Evolutionary conservation across 2,888 invertebrate species (phyloP).

Genomic region (Dasysyrphus albostriatus): DNA sequence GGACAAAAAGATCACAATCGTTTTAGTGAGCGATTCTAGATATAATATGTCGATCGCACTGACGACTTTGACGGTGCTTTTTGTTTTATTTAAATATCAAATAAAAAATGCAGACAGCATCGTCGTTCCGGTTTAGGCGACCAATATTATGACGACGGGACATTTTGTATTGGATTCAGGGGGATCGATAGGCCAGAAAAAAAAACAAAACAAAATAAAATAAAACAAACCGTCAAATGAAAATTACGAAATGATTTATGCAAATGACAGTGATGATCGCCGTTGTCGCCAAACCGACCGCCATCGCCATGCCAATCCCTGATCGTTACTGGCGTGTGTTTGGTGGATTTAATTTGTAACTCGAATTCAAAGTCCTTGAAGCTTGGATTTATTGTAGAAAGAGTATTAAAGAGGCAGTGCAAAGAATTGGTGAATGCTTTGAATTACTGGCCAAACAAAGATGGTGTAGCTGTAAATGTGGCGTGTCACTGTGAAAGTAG

Average conservation of each 20-base stretch:
- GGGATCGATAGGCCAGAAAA: background rate
- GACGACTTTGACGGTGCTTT: conserved; percentile 15
- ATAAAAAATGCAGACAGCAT: conserved; percentile 74
- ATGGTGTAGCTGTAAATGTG: too few relatives aligned
- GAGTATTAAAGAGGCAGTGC: too few relatives aligned
- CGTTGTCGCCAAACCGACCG: conserved; percentile 47
- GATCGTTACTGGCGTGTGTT: conserved; percentile 17
- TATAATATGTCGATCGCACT: background rate
- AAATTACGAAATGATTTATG: conserved; percentile 73
- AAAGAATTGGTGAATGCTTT: too few relatives aligned
- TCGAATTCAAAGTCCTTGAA: conserved; percentile 7
- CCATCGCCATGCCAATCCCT: conserved; percentile 42
- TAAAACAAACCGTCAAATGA: conserved; percentile 64
- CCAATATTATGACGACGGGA: conserved; percentile 20
- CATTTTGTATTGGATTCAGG: background rate
- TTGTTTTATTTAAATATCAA: conserved; percentile 53
- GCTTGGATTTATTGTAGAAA: background rate
- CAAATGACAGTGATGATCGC: conserved; percentile 64
- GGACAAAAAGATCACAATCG: conserved; percentile 56
- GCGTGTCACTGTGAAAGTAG: too few relatives aligned
- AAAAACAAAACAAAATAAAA: conserved; percentile 47
- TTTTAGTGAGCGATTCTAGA: background rate
- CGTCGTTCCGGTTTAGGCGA: conserved; percentile 67
- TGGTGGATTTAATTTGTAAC: conserved; percentile 4
- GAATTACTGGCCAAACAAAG: too few relatives aligned